These are phyloP conservation scores for Cosmia pyralina DNA, from an alignment of 2,888 invertebrate genomes.

Conservation along the genomic window DNA sequence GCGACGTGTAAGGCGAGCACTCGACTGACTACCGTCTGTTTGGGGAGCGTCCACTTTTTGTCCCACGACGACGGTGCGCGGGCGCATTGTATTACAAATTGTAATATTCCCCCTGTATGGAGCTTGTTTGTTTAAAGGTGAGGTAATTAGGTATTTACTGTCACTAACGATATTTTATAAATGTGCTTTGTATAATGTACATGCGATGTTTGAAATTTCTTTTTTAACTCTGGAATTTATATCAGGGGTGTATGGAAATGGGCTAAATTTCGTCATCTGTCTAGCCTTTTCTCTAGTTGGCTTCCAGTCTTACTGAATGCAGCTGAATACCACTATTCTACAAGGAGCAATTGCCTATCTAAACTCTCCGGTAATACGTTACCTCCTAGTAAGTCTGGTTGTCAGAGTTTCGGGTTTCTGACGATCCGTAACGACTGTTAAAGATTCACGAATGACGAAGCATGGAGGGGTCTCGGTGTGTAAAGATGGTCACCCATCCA, in stretches of 20 bases:
- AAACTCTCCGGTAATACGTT: too few relatives aligned
- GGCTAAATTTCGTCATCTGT: neutral
- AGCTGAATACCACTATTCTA: too few relatives aligned
- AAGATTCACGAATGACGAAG: too few relatives aligned
- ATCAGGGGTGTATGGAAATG: neutral
- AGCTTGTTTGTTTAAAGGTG: conserved; percentile 68
- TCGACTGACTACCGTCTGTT: conserved; percentile 67
- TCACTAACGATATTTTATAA: conserved; percentile 54
- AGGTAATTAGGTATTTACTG: conserved; percentile 66
- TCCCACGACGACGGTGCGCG: conserved; percentile 31
- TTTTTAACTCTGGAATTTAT: conserved; percentile 10
- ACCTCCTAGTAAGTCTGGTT: too few relatives aligned
- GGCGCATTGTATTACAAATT: conserved; percentile 87
- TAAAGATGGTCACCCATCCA: too few relatives aligned
- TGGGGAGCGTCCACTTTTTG: conserved; percentile 81
- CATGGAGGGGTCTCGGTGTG: too few relatives aligned
- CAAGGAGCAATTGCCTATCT: too few relatives aligned
- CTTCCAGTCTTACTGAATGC: too few relatives aligned
- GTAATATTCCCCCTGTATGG: conserved; percentile 79
- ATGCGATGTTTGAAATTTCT: neutral
- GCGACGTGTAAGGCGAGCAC: conserved; percentile 63
- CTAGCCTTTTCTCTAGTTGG: too few relatives aligned
- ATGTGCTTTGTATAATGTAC: conserved; percentile 12
- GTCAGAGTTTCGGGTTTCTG: too few relatives aligned
- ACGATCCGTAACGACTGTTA: too few relatives aligned